Conservation (phyloP, 1,140 invertebrate species). For the Holcopasites calliopsidis region DNA sequence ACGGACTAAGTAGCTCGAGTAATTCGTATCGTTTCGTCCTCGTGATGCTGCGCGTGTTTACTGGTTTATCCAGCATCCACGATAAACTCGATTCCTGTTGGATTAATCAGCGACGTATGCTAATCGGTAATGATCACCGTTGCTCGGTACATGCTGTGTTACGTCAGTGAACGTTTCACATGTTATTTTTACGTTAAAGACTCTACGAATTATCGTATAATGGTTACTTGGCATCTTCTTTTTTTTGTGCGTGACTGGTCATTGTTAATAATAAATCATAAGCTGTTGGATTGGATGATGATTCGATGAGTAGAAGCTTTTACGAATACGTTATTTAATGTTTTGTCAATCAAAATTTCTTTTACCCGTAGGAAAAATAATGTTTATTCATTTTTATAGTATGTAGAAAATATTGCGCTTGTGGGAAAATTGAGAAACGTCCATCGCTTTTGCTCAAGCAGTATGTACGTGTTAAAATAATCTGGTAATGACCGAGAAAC, state of each 20-base stretch:
- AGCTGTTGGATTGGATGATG: background rate
- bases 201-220: slow-evolving; percentile 13
- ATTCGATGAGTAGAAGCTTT: background rate
- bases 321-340: too few relatives aligned
- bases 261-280: slow-evolving; percentile 3
- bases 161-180: slow-evolving; percentile 41
- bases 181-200: background rate
- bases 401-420: background rate
- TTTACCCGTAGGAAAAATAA: too few relatives aligned
- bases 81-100: slow-evolving; percentile 14
- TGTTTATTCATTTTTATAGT: too few relatives aligned
- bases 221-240: too few relatives aligned
- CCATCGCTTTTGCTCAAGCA: background rate
- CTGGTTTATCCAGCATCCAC: slow-evolving; percentile 33
- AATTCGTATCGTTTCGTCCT: slow-evolving; percentile 34
- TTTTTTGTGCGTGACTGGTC: background rate
- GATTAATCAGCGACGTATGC: slow-evolving; percentile 52
- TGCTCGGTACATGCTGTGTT: slow-evolving; percentile 17
- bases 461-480: background rate
- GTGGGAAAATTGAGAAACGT: background rate
- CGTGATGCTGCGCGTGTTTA: slow-evolving; percentile 40
- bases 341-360: too few relatives aligned
- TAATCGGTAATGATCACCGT: slow-evolving; percentile 41
- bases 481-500: background rate
- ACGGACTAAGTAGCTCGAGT: slow-evolving; percentile 1